Evolutionary conservation across 1,140 invertebrate genomes (phyloP), one percentile per base, ranked within the genome.

Genomic region (Plutomurus gul): DNA sequence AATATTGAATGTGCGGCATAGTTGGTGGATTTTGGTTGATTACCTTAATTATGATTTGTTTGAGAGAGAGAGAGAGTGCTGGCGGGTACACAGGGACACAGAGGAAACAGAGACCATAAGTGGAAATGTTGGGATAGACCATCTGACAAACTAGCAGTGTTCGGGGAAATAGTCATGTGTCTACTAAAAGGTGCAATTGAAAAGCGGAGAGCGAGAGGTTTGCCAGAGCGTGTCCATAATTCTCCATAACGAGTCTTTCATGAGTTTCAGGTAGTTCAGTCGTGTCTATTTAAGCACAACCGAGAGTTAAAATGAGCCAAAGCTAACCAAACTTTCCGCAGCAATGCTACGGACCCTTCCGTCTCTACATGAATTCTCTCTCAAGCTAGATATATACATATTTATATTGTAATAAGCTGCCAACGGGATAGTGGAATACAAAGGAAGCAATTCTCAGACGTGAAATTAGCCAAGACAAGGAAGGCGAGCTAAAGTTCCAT

Each of bases 231-330:
- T 65, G 56, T 65, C 56, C 56, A 65, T 65, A 65, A 65, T 65
- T 65, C 56, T 65, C 56, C 56, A 65, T 65, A 65, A 65, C 56
- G 56, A 65, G 56, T 65, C 56, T 65, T 65, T 65, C 56, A 65
- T 65, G 56, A 65, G 56, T 65, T 65, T 65, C 56, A 65, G 56
- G 56, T 65, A 65, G 56, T 65, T 33, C 27, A 65, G 27, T 65
- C 56, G 56, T 65, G 56, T 65, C 56, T 65, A 65, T 65, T 65
- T 65, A 65, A 65, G 56, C 56, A 65, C 56, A 65, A 65, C 56
- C 27, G 27, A 65, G 56, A 16, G 16, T 30, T 30, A 30, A 65
- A 65, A 65, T 65, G 56, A 65, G 56, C 56, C 56, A 65, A 65
- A 13, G 30, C 27, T 33, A 65, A 65, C 56, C 56, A 65, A 65